Percentiles rank a stretch among this genome's conserved stretches.
phyloP scores from a whole-genome alignment of 2,797 vertebrate genomes.

The Scomberomorus guttatus region DNA sequence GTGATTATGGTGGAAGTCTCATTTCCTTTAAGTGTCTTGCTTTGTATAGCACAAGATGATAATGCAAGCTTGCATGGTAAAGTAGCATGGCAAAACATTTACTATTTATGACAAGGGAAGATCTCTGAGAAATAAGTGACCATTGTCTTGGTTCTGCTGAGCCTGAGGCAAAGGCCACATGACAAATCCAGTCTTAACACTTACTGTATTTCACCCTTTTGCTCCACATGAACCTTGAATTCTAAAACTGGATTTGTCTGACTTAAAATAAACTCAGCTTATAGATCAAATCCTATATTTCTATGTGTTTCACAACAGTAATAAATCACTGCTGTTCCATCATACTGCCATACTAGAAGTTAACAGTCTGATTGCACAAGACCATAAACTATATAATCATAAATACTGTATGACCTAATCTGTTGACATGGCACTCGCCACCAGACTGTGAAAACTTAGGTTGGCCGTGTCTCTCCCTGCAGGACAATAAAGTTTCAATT shows the following conservation, averaged over 20 bases:
- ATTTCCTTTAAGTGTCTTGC: neutral
- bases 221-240: neutral
- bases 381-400: slow-evolving; percentile 61
- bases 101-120: neutral
- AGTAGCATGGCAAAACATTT: neutral
- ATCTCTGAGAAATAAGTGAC: slow-evolving; percentile 2
- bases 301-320: neutral
- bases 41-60: neutral
- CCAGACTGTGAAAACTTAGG: slow-evolving; percentile 67
- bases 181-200: slow-evolving; percentile 5
- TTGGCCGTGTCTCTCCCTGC: slow-evolving; percentile 56
- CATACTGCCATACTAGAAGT: slow-evolving; percentile 28
- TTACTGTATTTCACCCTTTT: neutral
- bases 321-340: slow-evolving; percentile 27
- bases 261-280: neutral
- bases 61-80: neutral
- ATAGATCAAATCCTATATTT: slow-evolving; percentile 25
- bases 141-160: neutral
- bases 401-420: slow-evolving; percentile 60
- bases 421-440: slow-evolving; percentile 65
- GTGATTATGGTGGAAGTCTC: neutral
- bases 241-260: neutral
- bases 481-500: slow-evolving; percentile 71
- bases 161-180: slow-evolving; percentile 3
- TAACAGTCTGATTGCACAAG: slow-evolving; percentile 47